Conservation (phyloP, 2,113 vertebrate species). For the Pelecanus crispus region DNA sequence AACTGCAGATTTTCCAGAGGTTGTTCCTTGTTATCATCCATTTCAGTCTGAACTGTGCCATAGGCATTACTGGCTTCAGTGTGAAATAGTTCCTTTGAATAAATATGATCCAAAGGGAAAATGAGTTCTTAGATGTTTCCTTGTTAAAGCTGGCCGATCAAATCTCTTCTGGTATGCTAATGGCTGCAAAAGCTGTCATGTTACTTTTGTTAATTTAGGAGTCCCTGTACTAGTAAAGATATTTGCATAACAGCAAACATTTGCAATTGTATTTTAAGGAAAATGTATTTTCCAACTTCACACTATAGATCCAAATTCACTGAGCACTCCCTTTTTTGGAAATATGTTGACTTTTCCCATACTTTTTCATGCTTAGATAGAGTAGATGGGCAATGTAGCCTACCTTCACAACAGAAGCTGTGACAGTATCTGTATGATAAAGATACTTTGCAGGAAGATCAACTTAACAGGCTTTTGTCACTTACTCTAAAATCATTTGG, state of each 20-base stretch:
- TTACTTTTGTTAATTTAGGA: not conserved
- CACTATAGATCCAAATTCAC: not conserved
- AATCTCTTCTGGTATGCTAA: not conserved
- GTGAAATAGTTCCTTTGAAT: not conserved
- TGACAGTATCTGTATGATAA: not conserved
- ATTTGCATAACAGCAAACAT: not conserved
- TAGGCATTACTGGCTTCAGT: not conserved
- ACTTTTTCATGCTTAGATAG: not conserved
- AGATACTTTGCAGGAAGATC: not conserved
- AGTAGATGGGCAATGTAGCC: not conserved
- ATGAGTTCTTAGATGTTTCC: not conserved
- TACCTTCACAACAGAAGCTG: not conserved
- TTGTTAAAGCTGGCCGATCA: not conserved
- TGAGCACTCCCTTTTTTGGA: not conserved
- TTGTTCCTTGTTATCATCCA: not conserved
- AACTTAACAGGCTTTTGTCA: not conserved
- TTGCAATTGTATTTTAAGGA: not conserved
- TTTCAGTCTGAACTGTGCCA: not conserved
- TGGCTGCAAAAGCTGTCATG: not conserved
- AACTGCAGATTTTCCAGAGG: not conserved
- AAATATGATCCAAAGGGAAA: not conserved
- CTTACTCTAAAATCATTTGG: not conserved
- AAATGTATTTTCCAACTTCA: not conserved
- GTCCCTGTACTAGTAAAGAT: not conserved
- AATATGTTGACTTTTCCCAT: not conserved